Evolutionary conservation across 2,888 invertebrate species (phyloP).

Genomic region (Listrodromus nycthemerus): DNA sequence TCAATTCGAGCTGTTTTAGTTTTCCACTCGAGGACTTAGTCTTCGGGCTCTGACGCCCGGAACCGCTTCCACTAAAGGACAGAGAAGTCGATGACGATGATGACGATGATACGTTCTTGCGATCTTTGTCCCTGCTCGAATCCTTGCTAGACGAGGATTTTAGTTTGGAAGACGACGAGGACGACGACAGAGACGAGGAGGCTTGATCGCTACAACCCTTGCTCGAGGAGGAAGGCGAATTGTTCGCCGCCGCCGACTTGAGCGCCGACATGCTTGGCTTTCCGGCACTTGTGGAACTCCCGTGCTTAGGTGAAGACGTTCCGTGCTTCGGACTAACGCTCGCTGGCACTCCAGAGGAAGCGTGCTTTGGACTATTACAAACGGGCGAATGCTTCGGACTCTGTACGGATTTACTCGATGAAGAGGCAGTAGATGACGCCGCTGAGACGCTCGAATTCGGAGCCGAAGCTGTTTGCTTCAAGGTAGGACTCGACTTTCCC

Average conservation of each 20-base stretch:
- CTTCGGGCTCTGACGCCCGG: slow-evolving; percentile 88
- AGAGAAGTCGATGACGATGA: slow-evolving; percentile 74
- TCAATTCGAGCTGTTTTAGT: slow-evolving; percentile 89
- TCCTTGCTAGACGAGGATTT: slow-evolving; percentile 72
- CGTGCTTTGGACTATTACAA: slow-evolving; percentile 90
- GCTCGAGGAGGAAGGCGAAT: slow-evolving; percentile 85
- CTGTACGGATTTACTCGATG: slow-evolving; percentile 86
- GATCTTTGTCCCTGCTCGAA: slow-evolving; percentile 84
- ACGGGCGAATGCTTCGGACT: slow-evolving; percentile 93
- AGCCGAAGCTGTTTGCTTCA: slow-evolving; percentile 65
- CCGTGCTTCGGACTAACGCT: slow-evolving; percentile 92
- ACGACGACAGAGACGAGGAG: slow-evolving; percentile 67
- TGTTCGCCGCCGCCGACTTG: slow-evolving; percentile 90
- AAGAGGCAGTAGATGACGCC: slow-evolving; percentile 85
- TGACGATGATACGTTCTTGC: slow-evolving; percentile 79
- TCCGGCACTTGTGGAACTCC: slow-evolving; percentile 89
- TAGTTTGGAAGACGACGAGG: slow-evolving; percentile 74
- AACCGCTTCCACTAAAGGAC: slow-evolving; percentile 82
- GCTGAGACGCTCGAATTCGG: slow-evolving; percentile 85
- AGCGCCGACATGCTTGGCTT: slow-evolving; percentile 96
- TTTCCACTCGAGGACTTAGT: slow-evolving; percentile 88
- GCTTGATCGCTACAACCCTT: slow-evolving; percentile 79
- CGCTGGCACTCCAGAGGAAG: slow-evolving; percentile 87
- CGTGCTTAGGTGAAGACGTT: slow-evolving; percentile 92
- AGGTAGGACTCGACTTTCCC: slow-evolving; percentile 86